phyloP scores from a whole-genome alignment of 2,888 invertebrate genomes.

The Liodrosophila aerea region DNA sequence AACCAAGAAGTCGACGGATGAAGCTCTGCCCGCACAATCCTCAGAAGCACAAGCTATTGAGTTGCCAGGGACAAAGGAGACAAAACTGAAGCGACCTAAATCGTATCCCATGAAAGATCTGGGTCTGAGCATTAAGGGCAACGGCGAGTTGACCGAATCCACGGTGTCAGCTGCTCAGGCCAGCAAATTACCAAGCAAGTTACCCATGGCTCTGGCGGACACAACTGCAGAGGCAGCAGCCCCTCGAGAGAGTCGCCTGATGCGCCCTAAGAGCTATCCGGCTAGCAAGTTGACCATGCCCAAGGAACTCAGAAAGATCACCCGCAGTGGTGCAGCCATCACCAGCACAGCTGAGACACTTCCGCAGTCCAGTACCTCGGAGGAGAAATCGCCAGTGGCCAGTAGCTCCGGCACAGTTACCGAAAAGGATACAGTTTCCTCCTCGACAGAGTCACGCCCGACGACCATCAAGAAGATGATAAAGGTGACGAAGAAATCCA shows the following conservation, averaged over 20 bases:
- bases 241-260: slow-evolving; percentile 79
- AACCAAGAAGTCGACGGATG: slow-evolving; percentile 69
- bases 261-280: slow-evolving; percentile 86
- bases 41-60: slow-evolving; percentile 46
- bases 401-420: slow-evolving; percentile 33
- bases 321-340: slow-evolving; percentile 70
- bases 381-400: slow-evolving; percentile 70
- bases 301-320: slow-evolving; percentile 78
- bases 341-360: slow-evolving; percentile 49
- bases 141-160: slow-evolving; percentile 28
- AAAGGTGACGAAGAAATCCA: slow-evolving; percentile 78
- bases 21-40: too few relatives aligned
- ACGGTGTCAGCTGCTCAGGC: slow-evolving; percentile 22
- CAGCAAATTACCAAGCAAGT: slow-evolving; percentile 51
- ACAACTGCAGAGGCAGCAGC: slow-evolving; percentile 12
- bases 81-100: slow-evolving; percentile 84
- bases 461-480: slow-evolving; percentile 61
- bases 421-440: slow-evolving; percentile 57
- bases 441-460: slow-evolving; percentile 64
- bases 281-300: slow-evolving; percentile 81
- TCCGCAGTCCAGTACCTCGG: slow-evolving; percentile 37
- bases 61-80: slow-evolving; percentile 78
- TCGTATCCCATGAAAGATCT: slow-evolving; percentile 84
- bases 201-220: slow-evolving; percentile 30
- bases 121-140: slow-evolving; percentile 49